These are phyloP conservation scores for Porphyrio hochstetteri DNA, from an alignment of 2,113 vertebrate genomes.

Conservation along the genomic window DNA sequence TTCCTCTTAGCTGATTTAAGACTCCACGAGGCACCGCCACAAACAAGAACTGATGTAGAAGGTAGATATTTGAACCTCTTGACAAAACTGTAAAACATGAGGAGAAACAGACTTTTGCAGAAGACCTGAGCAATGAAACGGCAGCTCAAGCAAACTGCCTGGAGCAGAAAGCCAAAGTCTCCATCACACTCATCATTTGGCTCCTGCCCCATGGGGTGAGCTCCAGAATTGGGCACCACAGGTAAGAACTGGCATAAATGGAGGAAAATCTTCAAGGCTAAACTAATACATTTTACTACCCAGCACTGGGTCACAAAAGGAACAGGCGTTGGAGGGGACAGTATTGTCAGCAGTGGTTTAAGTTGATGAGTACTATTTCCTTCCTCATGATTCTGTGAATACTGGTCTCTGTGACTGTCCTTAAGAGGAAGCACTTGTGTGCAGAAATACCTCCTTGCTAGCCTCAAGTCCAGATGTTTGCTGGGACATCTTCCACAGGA, in stretches of 20 bases:
- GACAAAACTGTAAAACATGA: neutral
- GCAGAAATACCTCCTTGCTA: neutral
- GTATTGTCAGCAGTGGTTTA: neutral
- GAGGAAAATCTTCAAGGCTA: neutral
- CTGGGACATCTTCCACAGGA: neutral
- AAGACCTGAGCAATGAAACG: neutral
- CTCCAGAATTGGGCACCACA: neutral
- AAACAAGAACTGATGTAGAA: neutral
- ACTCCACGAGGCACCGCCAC: neutral
- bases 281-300: neutral
- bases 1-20: neutral
- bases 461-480: neutral
- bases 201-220: neutral
- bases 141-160: neutral
- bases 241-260: neutral
- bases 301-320: neutral
- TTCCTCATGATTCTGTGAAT: neutral
- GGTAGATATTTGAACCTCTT: neutral
- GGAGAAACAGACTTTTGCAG: neutral
- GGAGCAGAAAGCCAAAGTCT: neutral
- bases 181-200: rapidly evolving
- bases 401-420: neutral
- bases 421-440: neutral
- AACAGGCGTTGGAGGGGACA: rapidly evolving
- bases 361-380: neutral